A percentile compares a stretch with the other conserved stretches of the same genome.
Conservation (phyloP, 2,113 vertebrate genomes). For the Nipponia nippon region DNA sequence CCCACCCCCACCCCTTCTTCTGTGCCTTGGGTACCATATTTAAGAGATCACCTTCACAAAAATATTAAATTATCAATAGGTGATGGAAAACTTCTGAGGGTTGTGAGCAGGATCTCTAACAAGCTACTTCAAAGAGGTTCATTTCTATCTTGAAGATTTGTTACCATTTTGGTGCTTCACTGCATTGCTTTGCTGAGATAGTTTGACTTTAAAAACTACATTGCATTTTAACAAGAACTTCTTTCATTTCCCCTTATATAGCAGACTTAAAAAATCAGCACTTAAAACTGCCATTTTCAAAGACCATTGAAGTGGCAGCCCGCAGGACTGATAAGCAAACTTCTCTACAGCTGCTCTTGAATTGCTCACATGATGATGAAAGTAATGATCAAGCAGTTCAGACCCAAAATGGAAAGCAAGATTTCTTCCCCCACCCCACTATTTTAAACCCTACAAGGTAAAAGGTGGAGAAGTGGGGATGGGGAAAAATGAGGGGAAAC, state of each 20-base stretch:
- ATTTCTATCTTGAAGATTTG: not conserved
- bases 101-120: not conserved
- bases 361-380: not conserved
- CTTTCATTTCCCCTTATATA: not conserved
- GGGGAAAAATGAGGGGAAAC: not conserved
- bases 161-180: not conserved
- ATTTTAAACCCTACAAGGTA: not conserved
- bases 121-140: not conserved
- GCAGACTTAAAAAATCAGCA: not conserved
- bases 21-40: not conserved
- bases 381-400: not conserved
- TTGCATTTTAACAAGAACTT: not conserved
- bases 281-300: not conserved
- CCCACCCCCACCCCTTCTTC: not conserved
- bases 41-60: not conserved
- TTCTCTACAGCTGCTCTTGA: not conserved
- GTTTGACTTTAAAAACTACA: not conserved
- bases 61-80: not conserved
- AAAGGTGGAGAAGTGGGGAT: not conserved
- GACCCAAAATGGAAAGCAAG: not conserved
- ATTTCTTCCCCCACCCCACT: not conserved
- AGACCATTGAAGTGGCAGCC: not conserved
- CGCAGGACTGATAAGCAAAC: not conserved
- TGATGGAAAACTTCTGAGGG: not conserved
- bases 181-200: not conserved